phyloP scores from a whole-genome alignment of 2,797 vertebrate genomes.

The Dromococcyx pavoninus region DNA sequence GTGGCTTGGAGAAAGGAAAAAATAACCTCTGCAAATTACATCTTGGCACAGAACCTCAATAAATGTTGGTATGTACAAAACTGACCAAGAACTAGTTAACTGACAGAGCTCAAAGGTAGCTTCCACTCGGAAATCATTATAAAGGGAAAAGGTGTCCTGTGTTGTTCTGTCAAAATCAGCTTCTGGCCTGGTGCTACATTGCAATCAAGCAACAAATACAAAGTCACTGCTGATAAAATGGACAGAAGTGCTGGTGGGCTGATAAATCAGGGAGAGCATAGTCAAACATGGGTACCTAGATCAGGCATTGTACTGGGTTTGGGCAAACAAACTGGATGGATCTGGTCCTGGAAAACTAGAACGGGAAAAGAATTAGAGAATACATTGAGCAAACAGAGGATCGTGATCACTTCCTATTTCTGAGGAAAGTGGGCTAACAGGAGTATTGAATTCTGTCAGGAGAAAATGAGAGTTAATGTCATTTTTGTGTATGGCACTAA shows the following conservation, averaged over 20 bases:
- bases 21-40: not conserved
- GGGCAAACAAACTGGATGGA: not conserved
- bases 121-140: not conserved
- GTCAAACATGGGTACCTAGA: not conserved
- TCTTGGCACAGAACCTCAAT: not conserved
- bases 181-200: not conserved
- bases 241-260: not conserved
- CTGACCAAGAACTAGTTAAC: not conserved
- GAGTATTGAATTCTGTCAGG: not conserved
- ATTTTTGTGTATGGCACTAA: not conserved
- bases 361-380: not conserved
- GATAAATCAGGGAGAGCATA: not conserved
- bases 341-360: not conserved
- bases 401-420: not conserved
- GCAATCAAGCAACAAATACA: not conserved
- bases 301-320: not conserved
- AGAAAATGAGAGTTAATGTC: not conserved
- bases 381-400: not conserved
- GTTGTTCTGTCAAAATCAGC: not conserved
- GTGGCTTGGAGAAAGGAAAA: not conserved
- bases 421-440: not conserved
- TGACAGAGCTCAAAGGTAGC: not conserved
- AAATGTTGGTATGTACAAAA: not conserved
- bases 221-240: not conserved
- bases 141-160: not conserved